Evolutionary conservation across 2,797 vertebrate species (phyloP).

Genomic region (Scolopax bukidnonensis): DNA sequence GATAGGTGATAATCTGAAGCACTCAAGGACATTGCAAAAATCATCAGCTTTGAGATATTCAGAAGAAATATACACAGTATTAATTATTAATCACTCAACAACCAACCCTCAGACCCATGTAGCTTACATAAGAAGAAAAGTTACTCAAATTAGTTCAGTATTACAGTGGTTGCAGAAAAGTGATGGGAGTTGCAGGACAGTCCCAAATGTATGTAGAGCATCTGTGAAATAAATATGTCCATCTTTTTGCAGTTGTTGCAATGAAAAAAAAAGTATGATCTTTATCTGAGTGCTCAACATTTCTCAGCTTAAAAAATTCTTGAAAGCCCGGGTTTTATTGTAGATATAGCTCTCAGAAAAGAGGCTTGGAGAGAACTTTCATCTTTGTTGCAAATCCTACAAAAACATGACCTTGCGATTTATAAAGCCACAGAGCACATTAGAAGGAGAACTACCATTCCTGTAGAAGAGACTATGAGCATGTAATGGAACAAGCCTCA

Average conservation of each 20-base stretch:
- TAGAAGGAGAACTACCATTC: background rate
- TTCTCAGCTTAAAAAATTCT: background rate
- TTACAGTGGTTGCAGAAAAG: background rate
- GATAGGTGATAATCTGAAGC: background rate
- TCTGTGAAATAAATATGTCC: background rate
- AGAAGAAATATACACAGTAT: background rate
- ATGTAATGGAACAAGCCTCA: background rate
- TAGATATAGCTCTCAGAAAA: conserved; percentile 40
- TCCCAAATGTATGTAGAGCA: background rate
- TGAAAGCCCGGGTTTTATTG: conserved; percentile 23
- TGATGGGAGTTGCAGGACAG: background rate
- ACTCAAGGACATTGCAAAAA: background rate
- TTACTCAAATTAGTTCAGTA: background rate
- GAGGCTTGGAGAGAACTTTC: conserved; percentile 2
- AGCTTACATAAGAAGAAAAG: background rate
- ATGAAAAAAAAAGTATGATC: background rate
- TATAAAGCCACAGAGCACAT: background rate
- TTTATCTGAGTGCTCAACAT: background rate
- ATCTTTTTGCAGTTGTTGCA: background rate
- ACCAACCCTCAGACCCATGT: background rate
- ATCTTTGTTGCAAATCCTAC: background rate
- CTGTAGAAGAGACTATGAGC: background rate
- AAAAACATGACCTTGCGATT: conserved; percentile 17
- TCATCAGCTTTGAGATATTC: background rate
- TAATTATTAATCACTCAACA: background rate